Percentiles rank a stretch among this genome's conserved stretches.
Conservation (phyloP, 1,140 invertebrate genomes). For the Heliothis subflexa region DNA sequence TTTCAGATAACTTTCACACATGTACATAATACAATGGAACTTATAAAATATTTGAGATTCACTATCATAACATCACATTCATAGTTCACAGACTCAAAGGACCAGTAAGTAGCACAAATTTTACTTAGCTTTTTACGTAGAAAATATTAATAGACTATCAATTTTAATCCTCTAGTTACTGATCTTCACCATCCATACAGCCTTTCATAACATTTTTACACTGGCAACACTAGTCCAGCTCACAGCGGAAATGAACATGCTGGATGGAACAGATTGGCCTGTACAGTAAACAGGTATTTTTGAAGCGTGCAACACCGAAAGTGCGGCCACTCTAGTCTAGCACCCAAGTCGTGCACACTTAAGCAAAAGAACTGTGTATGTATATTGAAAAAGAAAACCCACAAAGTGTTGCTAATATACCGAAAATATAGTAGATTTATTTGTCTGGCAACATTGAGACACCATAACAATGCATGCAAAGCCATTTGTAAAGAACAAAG, state of each 20-base stretch:
- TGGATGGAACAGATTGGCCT: conserved; percentile 59
- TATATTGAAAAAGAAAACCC: conserved; percentile 12
- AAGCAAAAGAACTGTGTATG: conserved; percentile 41
- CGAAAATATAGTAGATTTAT: conserved; percentile 6
- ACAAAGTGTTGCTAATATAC: conserved; percentile 31
- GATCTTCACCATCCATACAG: conserved; percentile 44
- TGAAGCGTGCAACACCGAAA: conserved; percentile 76
- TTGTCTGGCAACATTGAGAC: conserved; percentile 53
- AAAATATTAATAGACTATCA: not conserved
- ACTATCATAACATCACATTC: not conserved
- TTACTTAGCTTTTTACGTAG: not conserved
- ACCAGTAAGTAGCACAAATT: conserved; percentile 17
- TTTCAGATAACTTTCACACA: conserved; percentile 44
- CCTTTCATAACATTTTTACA: conserved; percentile 51
- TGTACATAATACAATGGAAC: not conserved
- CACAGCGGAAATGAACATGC: conserved; percentile 70
- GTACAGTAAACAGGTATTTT: conserved; percentile 60
- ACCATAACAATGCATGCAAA: conserved; percentile 59
- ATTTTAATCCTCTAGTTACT: not conserved
- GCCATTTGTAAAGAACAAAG: conserved; percentile 53
- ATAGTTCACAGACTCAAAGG: conserved; percentile 2
- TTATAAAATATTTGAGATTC: conserved; percentile 1
- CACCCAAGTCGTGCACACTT: conserved; percentile 38
- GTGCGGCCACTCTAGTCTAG: conserved; percentile 39
- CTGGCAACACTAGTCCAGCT: conserved; percentile 66